Conservation (phyloP, 2,888 invertebrate genomes). For the Oegoconia quadripuncta region DNA sequence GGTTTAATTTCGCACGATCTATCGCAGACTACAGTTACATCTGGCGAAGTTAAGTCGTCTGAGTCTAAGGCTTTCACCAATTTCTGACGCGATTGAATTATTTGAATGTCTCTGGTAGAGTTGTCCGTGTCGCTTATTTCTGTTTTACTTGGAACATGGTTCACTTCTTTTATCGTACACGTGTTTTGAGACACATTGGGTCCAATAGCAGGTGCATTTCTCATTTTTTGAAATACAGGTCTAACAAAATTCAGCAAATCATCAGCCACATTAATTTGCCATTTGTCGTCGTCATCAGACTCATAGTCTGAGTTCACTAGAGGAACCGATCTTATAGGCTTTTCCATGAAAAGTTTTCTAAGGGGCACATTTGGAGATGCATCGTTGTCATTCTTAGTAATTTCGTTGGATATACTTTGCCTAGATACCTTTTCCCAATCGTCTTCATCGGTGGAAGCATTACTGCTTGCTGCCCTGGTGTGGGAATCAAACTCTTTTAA, state of each 20-base stretch:
- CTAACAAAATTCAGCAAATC: slow-evolving; percentile 28
- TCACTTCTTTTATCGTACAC: neutral
- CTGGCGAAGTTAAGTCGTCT: slow-evolving; percentile 35
- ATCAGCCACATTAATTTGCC: slow-evolving; percentile 38
- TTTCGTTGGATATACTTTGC: neutral
- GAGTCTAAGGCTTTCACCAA: slow-evolving; percentile 33
- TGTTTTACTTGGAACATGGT: slow-evolving; percentile 1
- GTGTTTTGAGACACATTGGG: neutral
- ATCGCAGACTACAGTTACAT: slow-evolving; percentile 5
- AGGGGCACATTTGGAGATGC: slow-evolving; percentile 7
- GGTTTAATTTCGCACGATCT: neutral
- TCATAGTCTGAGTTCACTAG: slow-evolving; percentile 46
- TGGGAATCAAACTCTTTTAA: slow-evolving; percentile 34
- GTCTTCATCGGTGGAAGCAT: slow-evolving; percentile 24
- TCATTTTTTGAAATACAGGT: slow-evolving; percentile 1
- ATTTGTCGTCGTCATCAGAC: slow-evolving; percentile 34
- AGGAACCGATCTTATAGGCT: slow-evolving; percentile 46
- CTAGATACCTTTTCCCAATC: slow-evolving; percentile 22
- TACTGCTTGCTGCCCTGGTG: too few species aligned
- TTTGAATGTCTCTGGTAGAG: slow-evolving; percentile 10
- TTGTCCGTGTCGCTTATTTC: slow-evolving; percentile 2
- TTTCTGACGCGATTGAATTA: slow-evolving; percentile 8
- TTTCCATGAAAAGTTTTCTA: slow-evolving; percentile 22
- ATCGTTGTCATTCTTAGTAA: slow-evolving; percentile 1
- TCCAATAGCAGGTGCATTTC: slow-evolving; percentile 8